Evolutionary conservation across 2,113 vertebrate species (phyloP), one percentile per base, ranked within the genome.

Genomic region (Lycaon pictus): DNA sequence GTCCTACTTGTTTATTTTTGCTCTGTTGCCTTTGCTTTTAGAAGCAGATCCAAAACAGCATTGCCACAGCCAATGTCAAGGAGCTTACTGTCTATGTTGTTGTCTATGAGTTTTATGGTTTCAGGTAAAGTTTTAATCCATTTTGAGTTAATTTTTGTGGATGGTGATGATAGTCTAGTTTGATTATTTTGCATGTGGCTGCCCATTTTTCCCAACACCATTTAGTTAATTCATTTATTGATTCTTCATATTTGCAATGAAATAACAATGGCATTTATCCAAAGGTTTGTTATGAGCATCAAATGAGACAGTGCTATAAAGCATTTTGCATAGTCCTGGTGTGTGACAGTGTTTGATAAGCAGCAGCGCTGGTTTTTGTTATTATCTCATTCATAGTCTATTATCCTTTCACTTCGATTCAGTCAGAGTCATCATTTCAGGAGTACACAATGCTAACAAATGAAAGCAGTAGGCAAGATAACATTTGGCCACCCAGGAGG

Each of bases 401-500:
- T 71, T 60, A 62, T 62, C 43, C n/a, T 82, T 93, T 96, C 56
- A 58, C 15, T 85, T 96, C n/a, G 56, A 56, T 60, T 96, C 48
- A 96, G 29, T 74, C 43, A 56, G 22, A 93, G 88, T 37, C 53
- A 37, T 69, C 63, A 93, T 60, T 81, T 96, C 81, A 72, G 19
- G 53, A 95, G 43, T 77, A 94, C 17, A 43, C 65, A 58, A 25
- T 13, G 53, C 72, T 69, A 95, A 72, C 62, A 84, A 93, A 65
- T n/a, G 53, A 79, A 67, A n/a, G 56, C 27, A 56, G 67, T 83
- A 77, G 43, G 69, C n/a, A 84, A 89, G 80, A 56, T 83, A 90
- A 56, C 63, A 80, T 95, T 94, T 96, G 65, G 15, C 86, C 63
- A 76, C 7, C 58, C 74, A 53, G 82, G 92, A 90, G 58, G 87